Evolutionary conservation across 2,113 vertebrate species (phyloP).

Genomic region (Bubo bubo): DNA sequence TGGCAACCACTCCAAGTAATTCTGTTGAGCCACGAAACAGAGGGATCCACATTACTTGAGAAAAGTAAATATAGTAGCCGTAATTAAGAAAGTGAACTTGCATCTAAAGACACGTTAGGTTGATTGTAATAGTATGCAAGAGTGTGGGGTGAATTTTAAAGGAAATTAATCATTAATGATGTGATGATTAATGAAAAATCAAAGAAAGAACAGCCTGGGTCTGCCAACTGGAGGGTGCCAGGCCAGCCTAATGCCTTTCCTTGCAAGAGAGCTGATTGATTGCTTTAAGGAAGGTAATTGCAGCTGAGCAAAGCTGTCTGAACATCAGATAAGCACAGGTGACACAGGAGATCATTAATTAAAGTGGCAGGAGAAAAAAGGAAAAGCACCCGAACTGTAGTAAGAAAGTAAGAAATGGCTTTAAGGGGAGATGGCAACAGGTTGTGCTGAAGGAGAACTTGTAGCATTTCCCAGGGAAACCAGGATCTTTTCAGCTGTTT

Average conservation of each 20-base stretch:
- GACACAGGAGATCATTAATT: neutral
- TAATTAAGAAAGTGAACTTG: slow-evolving; percentile 7
- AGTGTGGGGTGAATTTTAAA: neutral
- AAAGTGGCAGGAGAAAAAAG: neutral
- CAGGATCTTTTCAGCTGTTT: neutral
- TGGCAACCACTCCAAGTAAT: neutral
- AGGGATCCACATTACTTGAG: neutral
- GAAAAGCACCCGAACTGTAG: neutral
- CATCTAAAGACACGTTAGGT: neutral
- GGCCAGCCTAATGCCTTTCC: neutral
- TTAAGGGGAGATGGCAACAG: rapidly evolving
- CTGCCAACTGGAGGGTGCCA: neutral
- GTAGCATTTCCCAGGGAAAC: neutral
- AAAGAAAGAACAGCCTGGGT: neutral
- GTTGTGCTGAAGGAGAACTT: neutral
- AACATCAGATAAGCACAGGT: neutral
- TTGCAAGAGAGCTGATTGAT: neutral
- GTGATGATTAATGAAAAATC: neutral
- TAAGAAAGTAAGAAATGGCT: neutral
- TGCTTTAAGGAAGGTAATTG: neutral
- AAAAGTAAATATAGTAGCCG: neutral
- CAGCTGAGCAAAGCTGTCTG: neutral
- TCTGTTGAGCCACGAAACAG: neutral
- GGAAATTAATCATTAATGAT: neutral
- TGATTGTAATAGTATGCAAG: slow-evolving; percentile 16